These are phyloP conservation scores for Drosophila pruinosa DNA, from an alignment of 1,140 invertebrate species.

Conservation along the genomic window DNA sequence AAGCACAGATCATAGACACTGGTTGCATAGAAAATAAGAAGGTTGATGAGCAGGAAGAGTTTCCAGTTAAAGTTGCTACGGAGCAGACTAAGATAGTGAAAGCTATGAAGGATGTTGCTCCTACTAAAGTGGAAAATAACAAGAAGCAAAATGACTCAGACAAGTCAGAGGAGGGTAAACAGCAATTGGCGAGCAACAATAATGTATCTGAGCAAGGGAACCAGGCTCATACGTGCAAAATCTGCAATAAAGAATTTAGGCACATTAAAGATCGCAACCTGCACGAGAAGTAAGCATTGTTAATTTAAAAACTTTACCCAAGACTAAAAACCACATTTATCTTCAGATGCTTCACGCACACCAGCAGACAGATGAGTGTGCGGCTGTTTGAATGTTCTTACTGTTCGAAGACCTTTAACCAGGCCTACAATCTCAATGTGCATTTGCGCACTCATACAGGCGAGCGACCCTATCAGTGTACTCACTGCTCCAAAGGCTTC, in stretches of 20 bases:
- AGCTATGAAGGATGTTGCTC: not conserved
- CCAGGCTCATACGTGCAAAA: too few relatives aligned
- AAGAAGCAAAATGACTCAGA: not conserved
- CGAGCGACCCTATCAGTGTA: not conserved
- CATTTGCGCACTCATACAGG: not conserved
- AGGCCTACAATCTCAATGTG: not conserved
- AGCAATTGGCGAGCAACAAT: not conserved
- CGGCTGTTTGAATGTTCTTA: not conserved
- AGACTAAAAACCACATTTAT: not conserved
- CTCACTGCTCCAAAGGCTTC: not conserved
- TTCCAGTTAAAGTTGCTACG: not conserved
- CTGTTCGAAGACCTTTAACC: not conserved
- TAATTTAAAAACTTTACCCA: not conserved
- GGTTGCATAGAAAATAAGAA: too few relatives aligned
- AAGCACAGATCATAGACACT: too few relatives aligned
- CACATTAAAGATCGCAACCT: not conserved
- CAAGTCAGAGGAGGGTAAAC: not conserved
- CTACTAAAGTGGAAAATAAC: not conserved
- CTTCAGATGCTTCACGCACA: not conserved
- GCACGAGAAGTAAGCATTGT: slow-evolving; percentile 9
- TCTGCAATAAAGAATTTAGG: not conserved
- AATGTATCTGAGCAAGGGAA: too few relatives aligned
- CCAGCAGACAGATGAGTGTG: not conserved
- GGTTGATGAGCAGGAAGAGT: not conserved
- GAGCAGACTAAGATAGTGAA: not conserved